Conservation (phyloP, 2,797 vertebrate genomes). For the Zenarchopterus dispar region DNA sequence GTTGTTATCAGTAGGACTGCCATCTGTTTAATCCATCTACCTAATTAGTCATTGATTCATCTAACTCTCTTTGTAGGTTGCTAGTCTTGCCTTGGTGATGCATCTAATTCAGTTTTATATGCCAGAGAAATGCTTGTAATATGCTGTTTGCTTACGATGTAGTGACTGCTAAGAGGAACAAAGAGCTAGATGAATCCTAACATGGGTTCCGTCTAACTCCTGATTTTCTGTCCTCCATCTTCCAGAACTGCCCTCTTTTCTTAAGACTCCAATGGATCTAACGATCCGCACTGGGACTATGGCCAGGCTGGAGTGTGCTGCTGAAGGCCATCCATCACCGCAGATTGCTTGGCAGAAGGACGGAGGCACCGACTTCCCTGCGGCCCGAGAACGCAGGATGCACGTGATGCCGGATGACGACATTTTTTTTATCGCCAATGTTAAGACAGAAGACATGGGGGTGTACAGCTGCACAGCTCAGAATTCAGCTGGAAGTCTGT, state of each 20-base stretch:
- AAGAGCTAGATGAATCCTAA: background rate
- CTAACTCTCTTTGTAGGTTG: too few species aligned
- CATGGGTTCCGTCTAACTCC: background rate
- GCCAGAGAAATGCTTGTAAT: background rate
- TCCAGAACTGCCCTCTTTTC: slow-evolving; percentile 94
- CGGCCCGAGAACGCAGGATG: slow-evolving; percentile 95
- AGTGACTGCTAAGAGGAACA: background rate
- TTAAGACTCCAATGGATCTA: slow-evolving; percentile 96
- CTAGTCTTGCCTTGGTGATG: background rate
- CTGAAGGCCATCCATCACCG: slow-evolving; percentile 91
- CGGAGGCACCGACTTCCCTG: slow-evolving; percentile 96
- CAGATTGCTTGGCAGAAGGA: slow-evolving; percentile 99
- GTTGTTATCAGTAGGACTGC: too few species aligned
- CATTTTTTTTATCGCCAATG: slow-evolving; percentile 96
- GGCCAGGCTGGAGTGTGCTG: slow-evolving; percentile 94
- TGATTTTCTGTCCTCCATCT: background rate
- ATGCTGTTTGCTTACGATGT: background rate
- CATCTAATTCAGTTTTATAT: background rate
- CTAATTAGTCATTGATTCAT: too few species aligned
- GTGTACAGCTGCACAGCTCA: slow-evolving; percentile 98
- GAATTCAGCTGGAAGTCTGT: slow-evolving; percentile 93
- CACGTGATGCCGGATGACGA: slow-evolving; percentile 99
- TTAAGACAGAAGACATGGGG: slow-evolving; percentile 94
- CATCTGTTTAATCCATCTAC: too few species aligned
- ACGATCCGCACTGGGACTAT: slow-evolving; percentile 91